These are phyloP conservation scores for Agonopterix heracliana DNA, from an alignment of 2,888 invertebrate genomes.

Conservation along the genomic window DNA sequence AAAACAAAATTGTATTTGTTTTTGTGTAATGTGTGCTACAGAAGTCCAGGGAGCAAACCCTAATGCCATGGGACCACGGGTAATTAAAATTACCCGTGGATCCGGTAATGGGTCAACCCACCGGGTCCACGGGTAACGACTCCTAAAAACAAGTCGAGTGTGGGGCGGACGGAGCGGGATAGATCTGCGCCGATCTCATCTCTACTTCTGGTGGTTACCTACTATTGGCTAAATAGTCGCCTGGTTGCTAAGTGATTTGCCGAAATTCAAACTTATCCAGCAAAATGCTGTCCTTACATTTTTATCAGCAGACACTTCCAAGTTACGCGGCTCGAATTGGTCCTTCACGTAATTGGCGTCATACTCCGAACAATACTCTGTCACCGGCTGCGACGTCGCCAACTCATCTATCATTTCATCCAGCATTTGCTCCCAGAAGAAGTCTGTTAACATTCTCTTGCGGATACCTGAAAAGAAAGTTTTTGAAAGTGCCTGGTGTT, in stretches of 20 bases:
- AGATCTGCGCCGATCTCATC: too few relatives aligned
- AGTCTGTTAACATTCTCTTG: slow-evolving; percentile 59
- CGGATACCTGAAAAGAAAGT: slow-evolving; percentile 47
- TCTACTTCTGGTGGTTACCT: too few relatives aligned
- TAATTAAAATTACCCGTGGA: too few relatives aligned
- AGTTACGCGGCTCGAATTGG: slow-evolving; percentile 52
- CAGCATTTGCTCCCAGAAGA: slow-evolving; percentile 70
- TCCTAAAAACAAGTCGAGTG: not conserved
- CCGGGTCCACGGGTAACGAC: too few relatives aligned
- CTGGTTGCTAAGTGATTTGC: too few relatives aligned
- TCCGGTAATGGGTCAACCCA: too few relatives aligned
- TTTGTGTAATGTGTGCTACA: not conserved
- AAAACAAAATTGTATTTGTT: slow-evolving; percentile 12
- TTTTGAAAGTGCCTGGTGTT: not conserved
- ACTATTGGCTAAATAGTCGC: too few relatives aligned
- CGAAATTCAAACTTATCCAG: too few relatives aligned
- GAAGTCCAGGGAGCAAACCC: too few relatives aligned
- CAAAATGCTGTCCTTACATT: slow-evolving; percentile 27
- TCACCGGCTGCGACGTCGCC: slow-evolving; percentile 44
- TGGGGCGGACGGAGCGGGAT: not conserved
- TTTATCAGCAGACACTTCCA: slow-evolving; percentile 53
- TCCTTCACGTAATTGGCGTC: slow-evolving; percentile 58
- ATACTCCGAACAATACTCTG: slow-evolving; percentile 63
- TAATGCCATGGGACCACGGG: too few relatives aligned
- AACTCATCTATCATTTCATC: slow-evolving; percentile 68